These are phyloP conservation scores for Lucifuga dentata DNA, from an alignment of 2,113 vertebrate species.

Conservation along the genomic window DNA sequence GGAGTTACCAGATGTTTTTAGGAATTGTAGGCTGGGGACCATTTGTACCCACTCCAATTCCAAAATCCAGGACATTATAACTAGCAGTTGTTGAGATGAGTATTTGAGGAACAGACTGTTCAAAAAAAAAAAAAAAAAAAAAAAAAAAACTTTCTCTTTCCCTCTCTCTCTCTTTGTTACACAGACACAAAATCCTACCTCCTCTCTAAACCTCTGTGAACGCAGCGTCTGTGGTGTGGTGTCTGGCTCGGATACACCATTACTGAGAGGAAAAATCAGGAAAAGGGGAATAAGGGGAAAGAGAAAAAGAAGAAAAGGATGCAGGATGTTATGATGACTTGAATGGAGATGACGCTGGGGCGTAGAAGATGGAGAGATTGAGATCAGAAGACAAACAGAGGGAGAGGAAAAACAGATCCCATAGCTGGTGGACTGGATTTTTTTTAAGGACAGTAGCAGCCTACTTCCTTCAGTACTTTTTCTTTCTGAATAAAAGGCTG, in stretches of 20 bases:
- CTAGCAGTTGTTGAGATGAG: no score
- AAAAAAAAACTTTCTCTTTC: neutral
- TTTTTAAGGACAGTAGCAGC: slow-evolving; percentile 13
- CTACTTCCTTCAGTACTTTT: neutral
- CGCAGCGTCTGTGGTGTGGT: slow-evolving; percentile 6
- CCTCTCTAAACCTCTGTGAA: slow-evolving; percentile 12
- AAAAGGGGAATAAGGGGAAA: slow-evolving; percentile 1
- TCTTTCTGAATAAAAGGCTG: neutral
- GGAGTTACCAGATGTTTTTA: no score
- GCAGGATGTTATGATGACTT: slow-evolving; percentile 13
- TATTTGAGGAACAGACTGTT: no score
- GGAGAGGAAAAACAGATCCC: neutral
- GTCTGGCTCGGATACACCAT: slow-evolving; percentile 26
- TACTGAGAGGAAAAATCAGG: neutral
- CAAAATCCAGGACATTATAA: no score
- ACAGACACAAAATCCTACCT: slow-evolving; percentile 4
- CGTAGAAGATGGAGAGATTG: neutral
- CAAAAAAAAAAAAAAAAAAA: no score
- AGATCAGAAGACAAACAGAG: neutral
- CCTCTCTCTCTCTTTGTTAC: neutral
- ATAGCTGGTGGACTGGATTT: neutral
- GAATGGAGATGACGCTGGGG: neutral
- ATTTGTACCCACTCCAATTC: no score
- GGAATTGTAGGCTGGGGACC: no score
- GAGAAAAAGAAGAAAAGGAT: slow-evolving; percentile 1